Conservation (phyloP, 2,797 vertebrate species). For the Valencia hispanica region DNA sequence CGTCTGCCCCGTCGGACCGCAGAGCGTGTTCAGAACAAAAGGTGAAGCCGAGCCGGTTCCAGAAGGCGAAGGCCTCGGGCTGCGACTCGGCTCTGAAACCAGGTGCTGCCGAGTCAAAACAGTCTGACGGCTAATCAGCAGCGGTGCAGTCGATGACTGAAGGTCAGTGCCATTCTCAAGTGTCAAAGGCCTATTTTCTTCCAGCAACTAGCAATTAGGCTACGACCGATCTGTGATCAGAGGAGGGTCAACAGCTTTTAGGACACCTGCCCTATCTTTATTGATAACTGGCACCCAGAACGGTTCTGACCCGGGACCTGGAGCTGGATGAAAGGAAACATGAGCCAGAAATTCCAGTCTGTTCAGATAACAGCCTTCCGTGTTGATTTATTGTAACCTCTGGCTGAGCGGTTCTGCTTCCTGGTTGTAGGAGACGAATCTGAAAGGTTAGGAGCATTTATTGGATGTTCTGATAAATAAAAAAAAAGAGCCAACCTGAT, state of each 20-base stretch:
- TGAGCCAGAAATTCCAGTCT: constrained; percentile 31
- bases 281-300: constrained; percentile 38
- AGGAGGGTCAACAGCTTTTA: constrained; percentile 49
- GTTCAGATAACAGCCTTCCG: constrained; percentile 30
- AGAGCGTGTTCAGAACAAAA: constrained; percentile 7
- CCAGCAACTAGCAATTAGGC: constrained; percentile 57
- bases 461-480: background rate
- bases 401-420: background rate
- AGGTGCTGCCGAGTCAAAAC: constrained; percentile 74
- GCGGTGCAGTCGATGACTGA: constrained; percentile 47
- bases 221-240: constrained; percentile 60
- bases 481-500: background rate
- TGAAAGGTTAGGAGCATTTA: background rate
- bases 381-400: constrained; percentile 11
- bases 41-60: background rate
- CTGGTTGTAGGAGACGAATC: background rate
- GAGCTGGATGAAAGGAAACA: constrained; percentile 24
- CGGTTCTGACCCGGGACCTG: constrained; percentile 22
- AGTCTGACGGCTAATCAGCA: constrained; percentile 54
- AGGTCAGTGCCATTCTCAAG: constrained; percentile 48
- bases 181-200: constrained; percentile 63
- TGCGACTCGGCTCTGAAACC: constrained; percentile 49
- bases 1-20: constrained; percentile 33
- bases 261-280: constrained; percentile 52
- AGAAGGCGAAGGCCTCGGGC: constrained; percentile 9